Conservation (phyloP, 2,113 vertebrate species). For the Chroicocephalus ridibundus region DNA sequence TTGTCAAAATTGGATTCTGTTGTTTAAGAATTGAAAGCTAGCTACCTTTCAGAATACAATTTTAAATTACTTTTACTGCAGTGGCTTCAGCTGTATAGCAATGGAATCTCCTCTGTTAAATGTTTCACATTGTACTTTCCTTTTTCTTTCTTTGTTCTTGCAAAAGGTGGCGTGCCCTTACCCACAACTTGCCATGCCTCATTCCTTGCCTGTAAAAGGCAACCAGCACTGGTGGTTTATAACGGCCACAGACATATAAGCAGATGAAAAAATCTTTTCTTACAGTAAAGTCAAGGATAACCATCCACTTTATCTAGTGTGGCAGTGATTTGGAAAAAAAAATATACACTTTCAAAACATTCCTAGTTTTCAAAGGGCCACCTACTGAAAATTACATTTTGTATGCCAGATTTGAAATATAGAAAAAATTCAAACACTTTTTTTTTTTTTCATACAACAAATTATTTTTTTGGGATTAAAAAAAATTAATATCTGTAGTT, state of each 20-base stretch:
- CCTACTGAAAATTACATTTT: not conserved
- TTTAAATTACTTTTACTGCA: not conserved
- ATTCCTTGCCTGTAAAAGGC: not conserved
- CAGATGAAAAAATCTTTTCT: not conserved
- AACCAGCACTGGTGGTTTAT: not conserved
- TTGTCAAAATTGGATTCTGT: not conserved
- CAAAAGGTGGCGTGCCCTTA: not conserved
- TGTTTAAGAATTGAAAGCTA: not conserved
- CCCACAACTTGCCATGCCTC: not conserved
- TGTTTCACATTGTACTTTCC: not conserved
- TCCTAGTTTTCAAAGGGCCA: not conserved
- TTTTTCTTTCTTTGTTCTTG: not conserved
- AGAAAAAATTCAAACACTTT: not conserved
- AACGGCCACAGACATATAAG: not conserved
- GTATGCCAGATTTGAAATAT: not conserved
- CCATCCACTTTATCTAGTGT: fast-evolving
- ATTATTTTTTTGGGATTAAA: not conserved
- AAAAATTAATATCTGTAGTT: too few relatives aligned
- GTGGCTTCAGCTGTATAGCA: not conserved
- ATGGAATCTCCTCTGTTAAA: not conserved
- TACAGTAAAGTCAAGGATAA: not conserved
- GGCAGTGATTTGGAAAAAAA: not conserved
- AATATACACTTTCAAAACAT: not conserved
- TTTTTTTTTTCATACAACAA: not conserved
- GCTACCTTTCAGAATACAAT: not conserved